Conservation (phyloP, 2,888 invertebrate genomes). For the Drosophila macrospina region DNA sequence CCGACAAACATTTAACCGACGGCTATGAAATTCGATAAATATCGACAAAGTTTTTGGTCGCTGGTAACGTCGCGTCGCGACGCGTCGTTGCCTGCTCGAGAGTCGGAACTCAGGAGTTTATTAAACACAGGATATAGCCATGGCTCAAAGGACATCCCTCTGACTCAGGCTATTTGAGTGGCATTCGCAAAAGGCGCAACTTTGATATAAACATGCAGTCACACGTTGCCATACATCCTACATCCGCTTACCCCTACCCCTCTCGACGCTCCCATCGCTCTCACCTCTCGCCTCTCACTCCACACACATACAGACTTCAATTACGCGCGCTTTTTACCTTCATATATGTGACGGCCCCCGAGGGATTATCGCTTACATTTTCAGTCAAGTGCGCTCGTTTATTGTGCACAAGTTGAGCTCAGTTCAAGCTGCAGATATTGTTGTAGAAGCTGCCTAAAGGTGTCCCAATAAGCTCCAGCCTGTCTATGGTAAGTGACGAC, state of each 20-base stretch:
- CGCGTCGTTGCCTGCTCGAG: slow-evolving; percentile 27
- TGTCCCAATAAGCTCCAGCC: slow-evolving; percentile 10
- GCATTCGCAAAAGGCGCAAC: slow-evolving; percentile 59
- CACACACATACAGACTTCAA: slow-evolving; percentile 54
- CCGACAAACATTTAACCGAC: slow-evolving; percentile 76
- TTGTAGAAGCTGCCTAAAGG: slow-evolving; percentile 14
- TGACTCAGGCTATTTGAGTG: slow-evolving; percentile 47
- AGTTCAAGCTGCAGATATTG: slow-evolving; percentile 53
- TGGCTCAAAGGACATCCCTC: slow-evolving; percentile 24
- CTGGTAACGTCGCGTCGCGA: background rate
- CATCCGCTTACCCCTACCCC: background rate
- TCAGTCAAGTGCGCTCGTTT: slow-evolving; percentile 71
- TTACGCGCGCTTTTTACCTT: slow-evolving; percentile 65
- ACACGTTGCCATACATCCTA: slow-evolving; percentile 23
- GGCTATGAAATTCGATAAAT: slow-evolving; percentile 82
- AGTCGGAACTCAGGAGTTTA: slow-evolving; percentile 59
- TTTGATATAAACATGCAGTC: slow-evolving; percentile 72
- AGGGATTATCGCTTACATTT: slow-evolving; percentile 78
- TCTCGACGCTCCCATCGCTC: background rate
- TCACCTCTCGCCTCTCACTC: background rate
- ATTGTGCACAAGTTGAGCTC: slow-evolving; percentile 66
- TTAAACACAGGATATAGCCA: slow-evolving; percentile 73
- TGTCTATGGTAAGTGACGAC: slow-evolving; percentile 34
- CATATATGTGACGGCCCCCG: slow-evolving; percentile 56
- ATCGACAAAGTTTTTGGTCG: slow-evolving; percentile 69